Evolutionary conservation across 2,797 vertebrate genomes (phyloP).

Genomic region (Falco columbarius): DNA sequence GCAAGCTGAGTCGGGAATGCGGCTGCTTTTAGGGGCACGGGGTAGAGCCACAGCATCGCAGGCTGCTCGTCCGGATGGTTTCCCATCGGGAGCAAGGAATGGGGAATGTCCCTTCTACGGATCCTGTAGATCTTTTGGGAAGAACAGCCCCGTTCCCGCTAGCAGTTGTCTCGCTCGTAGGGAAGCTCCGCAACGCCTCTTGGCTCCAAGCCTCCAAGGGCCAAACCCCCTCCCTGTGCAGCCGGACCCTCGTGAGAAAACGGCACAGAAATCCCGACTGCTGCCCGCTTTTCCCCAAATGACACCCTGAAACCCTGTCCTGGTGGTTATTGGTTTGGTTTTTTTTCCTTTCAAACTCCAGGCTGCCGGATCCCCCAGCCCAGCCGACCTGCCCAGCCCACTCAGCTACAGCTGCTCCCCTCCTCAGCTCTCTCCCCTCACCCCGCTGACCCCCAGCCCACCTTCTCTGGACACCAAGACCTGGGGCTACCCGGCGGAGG

Average conservation of each 20-base stretch:
- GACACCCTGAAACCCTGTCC: background rate
- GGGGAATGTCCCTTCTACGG: background rate
- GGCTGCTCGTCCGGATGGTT: background rate
- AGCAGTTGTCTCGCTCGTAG: background rate
- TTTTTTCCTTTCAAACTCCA: constrained; percentile 42
- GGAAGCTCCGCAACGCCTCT: background rate
- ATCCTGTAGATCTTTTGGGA: background rate
- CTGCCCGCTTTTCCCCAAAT: background rate
- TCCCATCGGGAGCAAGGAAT: background rate
- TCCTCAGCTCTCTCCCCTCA: constrained; percentile 81
- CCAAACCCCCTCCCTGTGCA: background rate
- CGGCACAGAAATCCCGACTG: background rate
- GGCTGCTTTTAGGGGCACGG: background rate
- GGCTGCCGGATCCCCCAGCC: constrained; percentile 82
- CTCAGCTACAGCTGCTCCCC: constrained; percentile 84
- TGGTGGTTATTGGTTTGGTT: background rate
- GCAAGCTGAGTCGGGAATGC: background rate
- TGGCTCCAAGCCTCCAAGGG: background rate
- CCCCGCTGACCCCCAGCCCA: constrained; percentile 81
- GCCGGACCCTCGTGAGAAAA: background rate
- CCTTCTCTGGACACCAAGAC: constrained; percentile 80
- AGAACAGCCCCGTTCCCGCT: background rate
- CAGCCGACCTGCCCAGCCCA: constrained; percentile 80
- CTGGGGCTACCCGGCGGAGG: constrained; percentile 71
- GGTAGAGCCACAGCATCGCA: background rate